Evolutionary conservation across 1,140 invertebrate species (phyloP), one percentile per base, ranked within the genome.

Genomic region (Drosophila ficusphila): DNA sequence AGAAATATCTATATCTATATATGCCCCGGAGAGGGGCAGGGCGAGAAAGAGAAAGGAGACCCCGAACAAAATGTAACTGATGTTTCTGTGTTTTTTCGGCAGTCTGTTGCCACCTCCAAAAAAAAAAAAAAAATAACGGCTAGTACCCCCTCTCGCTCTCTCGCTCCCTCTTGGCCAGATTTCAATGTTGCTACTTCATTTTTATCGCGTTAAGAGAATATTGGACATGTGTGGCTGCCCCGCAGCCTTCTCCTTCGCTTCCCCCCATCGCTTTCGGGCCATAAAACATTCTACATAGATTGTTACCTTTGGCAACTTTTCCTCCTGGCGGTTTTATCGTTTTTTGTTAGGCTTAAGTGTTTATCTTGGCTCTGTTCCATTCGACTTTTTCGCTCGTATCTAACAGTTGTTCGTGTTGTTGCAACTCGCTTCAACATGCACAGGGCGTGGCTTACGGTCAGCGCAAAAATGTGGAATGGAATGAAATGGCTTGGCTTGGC

Each of bases 171-270:
- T 41, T 18, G 42, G 62, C 73, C 82, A 82, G 81, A 86, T 86
- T 86, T 88, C 62, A 67, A 69, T 86, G 81, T 86, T 82, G 34
- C 83, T 88, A 86, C 77, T 86, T 86, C 81, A 86, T 86, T 86
- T 86, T 86, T 88, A 86, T 88, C 81, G 81, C 81, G 81, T 86
- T 86, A 86, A 86, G 82, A 77, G 82, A 86, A 86, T 86, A 86
- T 88, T 82, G 76, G 77, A 81, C 81, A 86, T 82, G 81, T 88
- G 81, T 79, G 72, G 31, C 58, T 23, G 31, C 25, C 27, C 14
- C 14, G 44, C 42, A 8, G 6, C 31, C 44, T 8, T 14, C 11
- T 19, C 36, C 21, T 34, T 4, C 27, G 2, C 36, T 14, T 7
- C 11, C 9, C 25, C 8, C 27, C 19, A 11, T 16, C 23, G 36